Percentiles rank a stretch among this genome's conserved stretches.
Conservation (phyloP, 2,888 invertebrate genomes). For the Trichopria drosophilae region DNA sequence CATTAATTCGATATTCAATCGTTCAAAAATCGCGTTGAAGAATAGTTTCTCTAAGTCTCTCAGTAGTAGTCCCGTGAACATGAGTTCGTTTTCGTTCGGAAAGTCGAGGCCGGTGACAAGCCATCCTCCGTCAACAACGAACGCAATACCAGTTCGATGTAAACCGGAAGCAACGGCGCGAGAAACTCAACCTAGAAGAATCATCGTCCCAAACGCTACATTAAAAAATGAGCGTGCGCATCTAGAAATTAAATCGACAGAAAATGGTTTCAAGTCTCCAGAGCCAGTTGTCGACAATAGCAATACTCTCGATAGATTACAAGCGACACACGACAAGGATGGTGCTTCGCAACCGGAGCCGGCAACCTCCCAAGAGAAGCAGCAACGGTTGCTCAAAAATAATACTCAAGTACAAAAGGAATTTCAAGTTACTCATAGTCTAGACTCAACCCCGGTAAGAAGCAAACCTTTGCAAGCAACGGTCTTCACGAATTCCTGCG, state of each 20-base stretch:
- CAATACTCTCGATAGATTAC: neutral
- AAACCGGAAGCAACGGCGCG: too few relatives aligned
- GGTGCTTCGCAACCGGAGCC: too few relatives aligned
- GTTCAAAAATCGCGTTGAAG: constrained; percentile 44
- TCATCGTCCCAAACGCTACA: too few relatives aligned
- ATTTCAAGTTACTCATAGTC: constrained; percentile 35
- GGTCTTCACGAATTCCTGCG: constrained; percentile 21
- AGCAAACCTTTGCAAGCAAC: constrained; percentile 32
- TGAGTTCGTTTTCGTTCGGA: constrained; percentile 39
- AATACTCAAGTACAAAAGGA: constrained; percentile 33
- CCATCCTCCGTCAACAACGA: neutral
- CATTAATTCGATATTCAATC: constrained; percentile 45
- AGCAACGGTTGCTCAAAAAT: too few relatives aligned
- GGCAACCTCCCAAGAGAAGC: too few relatives aligned
- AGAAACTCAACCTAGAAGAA: too few relatives aligned
- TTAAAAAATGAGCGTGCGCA: too few relatives aligned
- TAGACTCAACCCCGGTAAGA: constrained; percentile 42
- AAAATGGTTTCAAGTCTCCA: neutral
- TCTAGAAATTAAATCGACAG: too few relatives aligned
- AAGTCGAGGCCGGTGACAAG: constrained; percentile 26
- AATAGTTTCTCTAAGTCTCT: constrained; percentile 48
- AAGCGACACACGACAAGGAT: constrained; percentile 13
- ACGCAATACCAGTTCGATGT: too few relatives aligned
- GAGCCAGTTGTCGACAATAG: constrained; percentile 2
- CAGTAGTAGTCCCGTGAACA: constrained; percentile 47